A percentile compares a stretch with the other conserved stretches of the same genome.
These are phyloP conservation scores for Drosophila mauritiana DNA, from an alignment of 1,140 invertebrate genomes.

Conservation along the genomic window DNA sequence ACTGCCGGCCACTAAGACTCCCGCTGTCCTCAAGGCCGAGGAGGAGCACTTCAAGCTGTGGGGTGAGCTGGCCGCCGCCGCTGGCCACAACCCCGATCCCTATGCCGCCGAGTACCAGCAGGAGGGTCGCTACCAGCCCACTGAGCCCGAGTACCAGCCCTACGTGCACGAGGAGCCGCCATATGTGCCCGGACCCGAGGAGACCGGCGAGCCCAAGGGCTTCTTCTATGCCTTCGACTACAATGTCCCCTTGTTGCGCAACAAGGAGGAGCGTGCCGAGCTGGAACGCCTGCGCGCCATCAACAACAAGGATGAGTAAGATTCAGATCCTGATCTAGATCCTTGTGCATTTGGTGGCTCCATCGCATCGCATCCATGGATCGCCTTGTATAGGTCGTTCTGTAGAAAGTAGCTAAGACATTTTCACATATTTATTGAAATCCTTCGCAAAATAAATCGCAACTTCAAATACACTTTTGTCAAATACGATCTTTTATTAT, in stretches of 20 bases:
- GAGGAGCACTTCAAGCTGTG: conserved; percentile 87
- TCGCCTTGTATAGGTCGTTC: conserved; percentile 42
- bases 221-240: conserved; percentile 89
- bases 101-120: conserved; percentile 79
- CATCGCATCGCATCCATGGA: conserved; percentile 8
- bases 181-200: conserved; percentile 82
- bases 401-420: conserved; percentile 47
- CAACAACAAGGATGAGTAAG: conserved; percentile 77
- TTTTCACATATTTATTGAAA: conserved; percentile 70
- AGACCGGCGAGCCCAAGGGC: conserved; percentile 87
- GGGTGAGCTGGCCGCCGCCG: conserved; percentile 87
- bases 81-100: conserved; percentile 85
- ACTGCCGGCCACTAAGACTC: conserved; percentile 86
- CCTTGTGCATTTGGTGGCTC: conserved; percentile 4
- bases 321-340: neutral
- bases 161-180: conserved; percentile 75
- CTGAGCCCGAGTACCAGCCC: conserved; percentile 56
- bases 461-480: conserved; percentile 59
- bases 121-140: conserved; percentile 73
- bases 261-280: conserved; percentile 80
- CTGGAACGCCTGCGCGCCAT: conserved; percentile 70
- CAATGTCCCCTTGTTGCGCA: conserved; percentile 85
- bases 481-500: conserved; percentile 62
- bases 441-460: conserved; percentile 58
- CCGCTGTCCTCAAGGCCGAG: conserved; percentile 87